Conservation (phyloP, 2,113 vertebrate genomes). For the Microtus montanus region DNA sequence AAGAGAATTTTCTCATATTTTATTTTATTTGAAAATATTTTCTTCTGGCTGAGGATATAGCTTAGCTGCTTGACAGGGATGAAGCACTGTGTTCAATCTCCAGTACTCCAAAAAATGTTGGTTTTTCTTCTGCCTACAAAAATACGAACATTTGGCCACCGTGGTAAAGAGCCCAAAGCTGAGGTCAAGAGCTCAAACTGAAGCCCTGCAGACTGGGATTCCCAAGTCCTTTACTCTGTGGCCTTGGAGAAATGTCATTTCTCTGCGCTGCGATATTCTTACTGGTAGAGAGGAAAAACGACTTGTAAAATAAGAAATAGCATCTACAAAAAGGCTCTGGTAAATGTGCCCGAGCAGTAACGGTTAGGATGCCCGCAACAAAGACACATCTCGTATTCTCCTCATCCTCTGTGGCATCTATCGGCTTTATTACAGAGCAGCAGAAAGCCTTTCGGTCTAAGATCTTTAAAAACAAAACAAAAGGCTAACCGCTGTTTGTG, state of each 20-base stretch:
- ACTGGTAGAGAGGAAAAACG: not conserved
- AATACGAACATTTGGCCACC: not conserved
- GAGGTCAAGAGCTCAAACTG: not conserved
- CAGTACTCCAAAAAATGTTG: not conserved
- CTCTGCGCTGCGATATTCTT: not conserved
- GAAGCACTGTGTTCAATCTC: not conserved
- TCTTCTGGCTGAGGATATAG: not conserved
- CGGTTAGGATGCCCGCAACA: not conserved
- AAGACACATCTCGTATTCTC: not conserved
- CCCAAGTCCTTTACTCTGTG: not conserved
- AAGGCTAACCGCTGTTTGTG: conserved; percentile 10
- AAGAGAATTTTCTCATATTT: not conserved
- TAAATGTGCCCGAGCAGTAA: not conserved
- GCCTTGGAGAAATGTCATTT: not conserved
- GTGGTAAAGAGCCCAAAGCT: not conserved
- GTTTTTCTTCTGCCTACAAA: not conserved
- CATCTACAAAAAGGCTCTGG: not conserved
- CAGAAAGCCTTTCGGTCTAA: not conserved
- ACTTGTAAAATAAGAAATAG: not conserved
- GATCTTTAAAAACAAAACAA: not conserved
- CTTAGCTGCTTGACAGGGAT: not conserved
- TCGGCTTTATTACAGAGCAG: not conserved
- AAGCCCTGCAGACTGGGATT: not conserved
- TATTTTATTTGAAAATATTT: conserved; percentile 34
- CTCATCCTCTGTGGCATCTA: conserved; percentile 18